A percentile compares a stretch with the other conserved stretches of the same genome.
These are phyloP conservation scores for Volucella bombylans DNA, from an alignment of 2,888 invertebrate species.

Conservation along the genomic window DNA sequence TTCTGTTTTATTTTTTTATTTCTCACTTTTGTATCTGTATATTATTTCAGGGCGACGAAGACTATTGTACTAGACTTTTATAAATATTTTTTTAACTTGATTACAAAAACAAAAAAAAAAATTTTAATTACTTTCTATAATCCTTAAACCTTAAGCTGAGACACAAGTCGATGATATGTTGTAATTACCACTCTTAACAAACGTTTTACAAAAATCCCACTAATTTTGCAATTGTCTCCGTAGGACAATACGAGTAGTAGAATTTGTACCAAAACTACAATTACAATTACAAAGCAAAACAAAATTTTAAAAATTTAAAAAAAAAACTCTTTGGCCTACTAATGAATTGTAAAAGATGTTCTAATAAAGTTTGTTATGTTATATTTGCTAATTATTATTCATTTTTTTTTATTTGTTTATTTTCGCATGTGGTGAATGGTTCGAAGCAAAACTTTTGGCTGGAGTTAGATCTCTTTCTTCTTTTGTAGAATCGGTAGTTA, in stretches of 20 bases:
- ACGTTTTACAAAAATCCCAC: slow-evolving; percentile 42
- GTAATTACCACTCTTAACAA: slow-evolving; percentile 66
- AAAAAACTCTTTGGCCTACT: slow-evolving; percentile 34
- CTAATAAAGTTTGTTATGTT: slow-evolving; percentile 41
- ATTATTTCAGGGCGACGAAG: slow-evolving; percentile 86
- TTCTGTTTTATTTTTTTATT: slow-evolving; percentile 70
- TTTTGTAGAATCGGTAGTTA: background rate
- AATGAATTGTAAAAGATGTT: slow-evolving; percentile 30
- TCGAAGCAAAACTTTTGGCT: slow-evolving; percentile 14
- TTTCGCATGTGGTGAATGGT: slow-evolving; percentile 40
- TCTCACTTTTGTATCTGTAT: slow-evolving; percentile 83
- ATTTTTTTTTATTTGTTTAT: background rate
- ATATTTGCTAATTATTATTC: background rate
- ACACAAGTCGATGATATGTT: slow-evolving; percentile 58
- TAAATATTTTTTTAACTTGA: slow-evolving; percentile 72
- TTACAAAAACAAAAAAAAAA: slow-evolving; percentile 30
- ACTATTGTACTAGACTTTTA: slow-evolving; percentile 85
- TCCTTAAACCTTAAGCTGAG: slow-evolving; percentile 48
- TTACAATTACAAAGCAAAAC: too few relatives aligned
- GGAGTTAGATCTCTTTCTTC: background rate
- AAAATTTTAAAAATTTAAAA: background rate
- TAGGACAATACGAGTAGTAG: slow-evolving; percentile 33
- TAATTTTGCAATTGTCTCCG: slow-evolving; percentile 53
- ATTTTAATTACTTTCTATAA: slow-evolving; percentile 64
- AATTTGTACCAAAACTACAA: slow-evolving; percentile 4